Conservation (phyloP, 2,888 invertebrate genomes). For the Ophioninae sp. region DNA sequence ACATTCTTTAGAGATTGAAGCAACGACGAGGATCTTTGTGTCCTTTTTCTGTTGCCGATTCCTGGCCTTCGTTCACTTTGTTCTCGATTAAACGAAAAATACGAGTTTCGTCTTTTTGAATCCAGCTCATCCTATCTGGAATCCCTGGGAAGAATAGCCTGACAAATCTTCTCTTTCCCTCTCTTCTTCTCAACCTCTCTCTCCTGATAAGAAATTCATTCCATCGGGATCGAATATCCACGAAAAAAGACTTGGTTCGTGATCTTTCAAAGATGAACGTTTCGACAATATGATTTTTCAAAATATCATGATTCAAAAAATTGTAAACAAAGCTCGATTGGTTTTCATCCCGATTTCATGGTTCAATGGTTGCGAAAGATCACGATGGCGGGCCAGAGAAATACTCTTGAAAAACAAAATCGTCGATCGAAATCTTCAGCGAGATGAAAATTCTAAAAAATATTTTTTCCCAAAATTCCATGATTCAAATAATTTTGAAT, state of each 20-base stretch:
- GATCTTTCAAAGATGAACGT: too few relatives aligned
- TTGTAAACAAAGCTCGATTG: too few relatives aligned
- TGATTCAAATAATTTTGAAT: background rate
- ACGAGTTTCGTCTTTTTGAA: background rate
- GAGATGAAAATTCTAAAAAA: background rate
- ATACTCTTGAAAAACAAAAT: background rate
- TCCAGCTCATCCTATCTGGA: background rate
- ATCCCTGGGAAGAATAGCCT: background rate
- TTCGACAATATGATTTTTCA: too few relatives aligned
- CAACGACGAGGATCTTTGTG: conserved; percentile 1
- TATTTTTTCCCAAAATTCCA: background rate
- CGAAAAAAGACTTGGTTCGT: background rate
- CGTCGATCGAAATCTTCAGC: background rate
- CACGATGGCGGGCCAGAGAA: too few relatives aligned
- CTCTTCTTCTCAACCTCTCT: background rate
- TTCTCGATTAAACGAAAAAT: conserved; percentile 9
- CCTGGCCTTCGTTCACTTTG: background rate
- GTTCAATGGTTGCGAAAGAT: too few relatives aligned
- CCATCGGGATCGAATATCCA: background rate
- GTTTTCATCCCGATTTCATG: too few relatives aligned
- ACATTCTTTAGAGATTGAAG: conserved; percentile 26
- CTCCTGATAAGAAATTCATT: background rate
- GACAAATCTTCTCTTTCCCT: background rate
- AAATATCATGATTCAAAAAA: too few relatives aligned
- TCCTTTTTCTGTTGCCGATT: background rate